Evolutionary conservation across 2,113 vertebrate genomes (phyloP), one percentile per base, ranked within the genome.

Genomic region (Paramormyrops kingsleyae): DNA sequence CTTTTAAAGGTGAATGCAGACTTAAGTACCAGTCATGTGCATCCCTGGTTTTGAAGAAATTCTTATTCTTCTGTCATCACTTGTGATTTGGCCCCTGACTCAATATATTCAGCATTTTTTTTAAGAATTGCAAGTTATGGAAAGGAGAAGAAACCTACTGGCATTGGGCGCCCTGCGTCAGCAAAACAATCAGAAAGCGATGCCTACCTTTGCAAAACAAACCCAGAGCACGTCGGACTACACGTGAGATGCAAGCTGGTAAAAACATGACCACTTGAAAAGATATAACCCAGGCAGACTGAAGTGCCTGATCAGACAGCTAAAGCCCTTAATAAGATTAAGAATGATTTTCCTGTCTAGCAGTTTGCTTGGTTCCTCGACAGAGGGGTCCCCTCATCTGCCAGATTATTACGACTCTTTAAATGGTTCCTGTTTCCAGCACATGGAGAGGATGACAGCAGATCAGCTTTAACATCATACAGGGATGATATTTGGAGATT

Each of bases 301-400:
- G 84, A 94, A 91, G 91, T 92, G 89, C 92, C 91, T 94, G 93
- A 96, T 95, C 94, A 95, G 93, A 94, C 92, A 89, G 92, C 92
- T 94, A 93, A 93, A 95, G 92, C 92, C 90, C 92, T 52, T 96
- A 96, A 96, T 95, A 93, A 95, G 95, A 95, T 96, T 96, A 95
- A 91, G 90, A 93, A 93, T 95, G 94, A 94, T 94, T 95, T 95
- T 94, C 92, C 93, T 94, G 95, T 96, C 95, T 95, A 94, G 92
- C 93, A 93, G 91, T 94, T 88, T 92, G 90, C 62, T 49, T 70
- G 53, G 80, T 7, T 50, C 91, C 90, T 89, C 89, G 92, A 92
- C 91, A 89, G 90, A 91, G 91, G 93, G 91, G 92, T 95, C 92
- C 91, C 94, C 94, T 95, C 91, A 94, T 94, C 91, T 94, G 92